Evolutionary conservation across 1,140 invertebrate genomes (phyloP).

Genomic region (Dendroctonus ponderosae): DNA sequence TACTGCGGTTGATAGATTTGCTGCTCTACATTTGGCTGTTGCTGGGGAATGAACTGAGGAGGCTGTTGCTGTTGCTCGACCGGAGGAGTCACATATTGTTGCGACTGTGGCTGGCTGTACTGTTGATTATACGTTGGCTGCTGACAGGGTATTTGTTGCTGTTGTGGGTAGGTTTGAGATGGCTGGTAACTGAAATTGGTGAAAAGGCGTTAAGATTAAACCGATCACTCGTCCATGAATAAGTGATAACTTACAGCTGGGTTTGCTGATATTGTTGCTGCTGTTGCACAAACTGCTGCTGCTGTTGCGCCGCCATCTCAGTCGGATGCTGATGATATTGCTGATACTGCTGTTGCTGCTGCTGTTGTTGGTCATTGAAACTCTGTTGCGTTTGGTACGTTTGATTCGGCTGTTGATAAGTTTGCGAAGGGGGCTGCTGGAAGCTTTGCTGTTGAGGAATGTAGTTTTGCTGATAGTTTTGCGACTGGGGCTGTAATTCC

Average conservation of each 20-base stretch:
- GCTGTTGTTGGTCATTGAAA: slow-evolving; percentile 20
- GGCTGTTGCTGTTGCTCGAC: slow-evolving; percentile 47
- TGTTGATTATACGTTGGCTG: slow-evolving; percentile 30
- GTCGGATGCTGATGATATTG: slow-evolving; percentile 28
- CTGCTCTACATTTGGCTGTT: slow-evolving; percentile 46
- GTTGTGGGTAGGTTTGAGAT: slow-evolving; percentile 30
- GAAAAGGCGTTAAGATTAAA: neutral
- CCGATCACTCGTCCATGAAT: neutral
- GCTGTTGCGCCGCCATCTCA: slow-evolving; percentile 8
- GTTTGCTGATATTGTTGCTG: slow-evolving; percentile 28
- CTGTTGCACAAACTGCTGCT: slow-evolving; percentile 34
- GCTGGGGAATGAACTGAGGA: slow-evolving; percentile 51
- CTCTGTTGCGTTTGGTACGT: slow-evolving; percentile 14
- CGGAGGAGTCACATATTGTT: slow-evolving; percentile 38
- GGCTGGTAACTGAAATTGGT: slow-evolving; percentile 18
- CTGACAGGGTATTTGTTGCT: slow-evolving; percentile 33
- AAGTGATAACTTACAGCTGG: slow-evolving; percentile 15
- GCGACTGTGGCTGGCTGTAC: slow-evolving; percentile 25
- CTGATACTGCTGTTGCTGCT: slow-evolving; percentile 19
- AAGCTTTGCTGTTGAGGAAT: slow-evolving; percentile 23
- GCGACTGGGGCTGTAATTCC: slow-evolving; percentile 39
- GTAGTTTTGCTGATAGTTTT: slow-evolving; percentile 41
- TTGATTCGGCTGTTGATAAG: slow-evolving; percentile 14
- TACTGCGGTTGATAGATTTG: slow-evolving; percentile 32
- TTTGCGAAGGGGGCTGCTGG: slow-evolving; percentile 22